Evolutionary conservation across 2,797 vertebrate genomes (phyloP).

Genomic region (Acanthurus leucopareius): DNA sequence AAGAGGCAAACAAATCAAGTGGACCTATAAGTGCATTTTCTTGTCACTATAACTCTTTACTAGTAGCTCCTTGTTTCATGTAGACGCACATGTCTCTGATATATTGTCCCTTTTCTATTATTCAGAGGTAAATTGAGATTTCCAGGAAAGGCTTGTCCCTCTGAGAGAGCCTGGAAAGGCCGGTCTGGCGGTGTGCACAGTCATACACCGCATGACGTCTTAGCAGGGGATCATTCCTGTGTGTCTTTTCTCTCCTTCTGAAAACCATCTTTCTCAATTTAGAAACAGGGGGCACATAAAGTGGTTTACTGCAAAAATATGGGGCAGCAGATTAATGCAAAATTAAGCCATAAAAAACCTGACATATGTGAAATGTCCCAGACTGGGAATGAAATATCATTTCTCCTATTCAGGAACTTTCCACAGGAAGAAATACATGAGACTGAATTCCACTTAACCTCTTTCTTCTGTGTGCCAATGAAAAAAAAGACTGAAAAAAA

Average conservation of each 20-base stretch:
- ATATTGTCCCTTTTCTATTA: slow-evolving; percentile 68
- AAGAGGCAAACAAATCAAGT: slow-evolving; percentile 53
- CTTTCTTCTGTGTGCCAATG: slow-evolving; percentile 50
- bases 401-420: slow-evolving; percentile 76
- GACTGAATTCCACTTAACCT: slow-evolving; percentile 73
- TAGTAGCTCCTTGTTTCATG: slow-evolving; percentile 46
- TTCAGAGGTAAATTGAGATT: slow-evolving; percentile 80
- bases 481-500: slow-evolving; percentile 40
- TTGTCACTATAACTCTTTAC: slow-evolving; percentile 45
- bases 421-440: slow-evolving; percentile 73
- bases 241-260: slow-evolving; percentile 66
- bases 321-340: slow-evolving; percentile 71
- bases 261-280: slow-evolving; percentile 80
- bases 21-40: slow-evolving; percentile 31
- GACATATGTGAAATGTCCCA: slow-evolving; percentile 74
- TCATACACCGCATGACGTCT: slow-evolving; percentile 81
- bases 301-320: slow-evolving; percentile 66
- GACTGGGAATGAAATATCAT: slow-evolving; percentile 68
- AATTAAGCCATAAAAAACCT: slow-evolving; percentile 75
- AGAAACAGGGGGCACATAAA: slow-evolving; percentile 69
- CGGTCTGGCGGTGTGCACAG: slow-evolving; percentile 72
- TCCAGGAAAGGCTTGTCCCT: slow-evolving; percentile 78
- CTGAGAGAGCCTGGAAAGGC: slow-evolving; percentile 66
- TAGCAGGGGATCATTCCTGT: slow-evolving; percentile 83
- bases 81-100: slow-evolving; percentile 50